Conservation (phyloP, 2,797 vertebrate species). For the Microhierax caerulescens region DNA sequence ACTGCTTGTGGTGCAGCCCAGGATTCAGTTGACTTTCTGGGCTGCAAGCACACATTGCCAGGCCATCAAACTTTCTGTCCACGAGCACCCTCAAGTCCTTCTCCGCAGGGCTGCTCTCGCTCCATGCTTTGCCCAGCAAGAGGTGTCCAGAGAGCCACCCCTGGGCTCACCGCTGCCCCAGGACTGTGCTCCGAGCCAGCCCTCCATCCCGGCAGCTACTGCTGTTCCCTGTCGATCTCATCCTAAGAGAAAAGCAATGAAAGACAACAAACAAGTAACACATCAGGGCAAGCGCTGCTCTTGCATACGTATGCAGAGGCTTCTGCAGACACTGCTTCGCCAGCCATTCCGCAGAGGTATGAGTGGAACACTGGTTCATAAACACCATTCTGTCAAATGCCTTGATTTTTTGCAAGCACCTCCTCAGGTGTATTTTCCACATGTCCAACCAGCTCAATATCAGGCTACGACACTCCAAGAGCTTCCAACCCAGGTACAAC, state of each 20-base stretch:
- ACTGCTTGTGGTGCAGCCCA: too few species aligned
- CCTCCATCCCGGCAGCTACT: background rate
- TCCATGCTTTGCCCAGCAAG: background rate
- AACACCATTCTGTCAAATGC: background rate
- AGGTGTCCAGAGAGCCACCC: background rate
- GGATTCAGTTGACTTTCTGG: too few species aligned
- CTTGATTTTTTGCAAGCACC: background rate
- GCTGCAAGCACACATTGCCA: too few species aligned
- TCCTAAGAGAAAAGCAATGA: background rate
- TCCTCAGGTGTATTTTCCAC: background rate
- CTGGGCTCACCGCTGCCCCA: background rate
- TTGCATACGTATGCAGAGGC: background rate
- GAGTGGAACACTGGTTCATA: background rate
- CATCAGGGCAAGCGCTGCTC: background rate
- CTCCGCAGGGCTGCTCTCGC: too few species aligned
- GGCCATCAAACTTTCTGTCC: too few species aligned
- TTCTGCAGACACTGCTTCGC: background rate
- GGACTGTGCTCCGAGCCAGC: background rate
- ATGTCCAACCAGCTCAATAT: background rate
- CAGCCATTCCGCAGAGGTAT: background rate
- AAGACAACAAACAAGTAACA: background rate
- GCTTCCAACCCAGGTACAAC: background rate
- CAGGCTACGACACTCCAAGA: background rate
- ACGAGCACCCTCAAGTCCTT: too few species aligned
- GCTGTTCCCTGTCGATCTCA: background rate